phyloP scores from a whole-genome alignment of 2,888 invertebrate genomes.

The Pollenia amentaria region DNA sequence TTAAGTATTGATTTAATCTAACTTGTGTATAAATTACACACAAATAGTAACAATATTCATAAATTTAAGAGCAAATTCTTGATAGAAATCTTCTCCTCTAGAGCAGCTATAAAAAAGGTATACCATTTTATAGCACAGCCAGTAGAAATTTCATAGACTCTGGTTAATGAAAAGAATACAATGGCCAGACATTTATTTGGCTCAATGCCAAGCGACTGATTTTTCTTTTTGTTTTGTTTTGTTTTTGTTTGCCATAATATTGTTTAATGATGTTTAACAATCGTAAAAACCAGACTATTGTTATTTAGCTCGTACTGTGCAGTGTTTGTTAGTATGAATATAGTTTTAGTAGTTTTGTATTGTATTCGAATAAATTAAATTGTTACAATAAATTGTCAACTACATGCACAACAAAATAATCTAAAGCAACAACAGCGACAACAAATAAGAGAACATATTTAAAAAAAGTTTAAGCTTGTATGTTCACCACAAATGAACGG shows the following conservation, averaged over 20 bases:
- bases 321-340: constrained; percentile 8
- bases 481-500: constrained; percentile 24
- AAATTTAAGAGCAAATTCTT: neutral
- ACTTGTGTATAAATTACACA: no score
- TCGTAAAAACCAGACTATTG: constrained; percentile 55
- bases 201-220: constrained; percentile 65
- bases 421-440: neutral
- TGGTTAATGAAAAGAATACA: constrained; percentile 55
- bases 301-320: neutral
- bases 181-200: constrained; percentile 67
- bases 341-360: constrained; percentile 5
- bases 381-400: constrained; percentile 65
- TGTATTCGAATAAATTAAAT: constrained; percentile 63
- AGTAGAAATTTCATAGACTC: constrained; percentile 24
- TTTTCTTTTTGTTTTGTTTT: constrained; percentile 2
- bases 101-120: neutral
- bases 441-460: neutral
- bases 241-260: constrained; percentile 39
- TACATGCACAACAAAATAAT: neutral
- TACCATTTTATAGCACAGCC: neutral
- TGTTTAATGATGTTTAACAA: constrained; percentile 55
- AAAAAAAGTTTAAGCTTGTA: constrained; percentile 21
- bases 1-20: neutral
- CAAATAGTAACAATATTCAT: neutral
- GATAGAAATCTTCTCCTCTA: neutral